Evolutionary conservation across 1,140 invertebrate species (phyloP), one percentile per base, ranked within the genome.

Genomic region (Notospermus geniculatus): DNA sequence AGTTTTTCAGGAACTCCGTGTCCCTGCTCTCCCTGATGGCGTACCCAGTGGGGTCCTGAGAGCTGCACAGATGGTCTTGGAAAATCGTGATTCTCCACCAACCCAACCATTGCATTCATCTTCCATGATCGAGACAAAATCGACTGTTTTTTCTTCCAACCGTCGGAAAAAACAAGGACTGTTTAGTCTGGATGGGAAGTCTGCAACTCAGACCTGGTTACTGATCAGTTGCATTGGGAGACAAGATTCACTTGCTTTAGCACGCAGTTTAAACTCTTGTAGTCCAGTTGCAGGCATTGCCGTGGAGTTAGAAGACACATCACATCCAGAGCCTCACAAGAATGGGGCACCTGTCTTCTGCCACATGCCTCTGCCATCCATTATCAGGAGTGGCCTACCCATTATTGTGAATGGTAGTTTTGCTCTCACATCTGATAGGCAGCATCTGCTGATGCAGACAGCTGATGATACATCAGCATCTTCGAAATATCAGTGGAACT

Each of bases 371-470:
- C 32, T 75, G 1, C 62, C 69, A 45, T 36, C 32, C 15, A 36
- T 15, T 4, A 66, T 75, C 11, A 36, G 32, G n/a, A 71, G 65
- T 36, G 62, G 66, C 17, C 52, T 71, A 17, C 67, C 68, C 36
- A 56, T 71, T 30, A 65, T 70, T 43, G 60, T 72, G 22, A 75
- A 74, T 57, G 71, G 60, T 19, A 52, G 63, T 4, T 75, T 77
- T 68, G 59, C 67, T 23, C 52, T 74, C n/a, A 68, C 61, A 1
- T 64, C 66, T n/a, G 60, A 68, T 45, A 62, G 72, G 27, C 59
- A 62, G 41, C 54, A 57, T 46, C 60, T 74, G 36, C 2, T 57
- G 13, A 29, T 39, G 22, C 22, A 57, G n/a, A 65, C 50, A n/a
- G 54, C 59, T 57, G 69, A 71, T 54, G 66, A 71, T 39, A 71